These are phyloP conservation scores for Pangasius sanitwongsei DNA, from an alignment of 2,797 vertebrate species.

Conservation along the genomic window DNA sequence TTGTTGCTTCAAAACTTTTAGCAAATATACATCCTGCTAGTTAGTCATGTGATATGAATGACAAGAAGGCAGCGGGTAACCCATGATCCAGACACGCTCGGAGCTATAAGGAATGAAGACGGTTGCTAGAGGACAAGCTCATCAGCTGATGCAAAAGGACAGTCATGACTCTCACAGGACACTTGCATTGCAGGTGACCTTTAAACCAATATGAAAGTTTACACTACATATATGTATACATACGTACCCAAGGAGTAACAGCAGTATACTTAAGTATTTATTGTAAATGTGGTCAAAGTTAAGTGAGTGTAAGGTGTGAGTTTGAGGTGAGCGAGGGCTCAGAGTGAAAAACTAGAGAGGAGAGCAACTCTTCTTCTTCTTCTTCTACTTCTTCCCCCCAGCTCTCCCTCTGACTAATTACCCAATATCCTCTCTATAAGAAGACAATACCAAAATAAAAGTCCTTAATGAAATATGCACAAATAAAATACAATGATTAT, in stretches of 20 bases:
- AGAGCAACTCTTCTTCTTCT: too few species aligned
- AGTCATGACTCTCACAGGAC: background rate
- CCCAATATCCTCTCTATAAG: too few species aligned
- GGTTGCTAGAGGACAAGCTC: too few species aligned
- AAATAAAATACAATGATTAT: too few species aligned
- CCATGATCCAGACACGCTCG: background rate
- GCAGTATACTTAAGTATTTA: background rate
- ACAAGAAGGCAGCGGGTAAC: background rate
- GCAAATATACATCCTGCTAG: background rate
- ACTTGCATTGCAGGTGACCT: background rate
- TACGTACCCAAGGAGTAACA: too few species aligned
- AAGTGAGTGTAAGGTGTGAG: background rate
- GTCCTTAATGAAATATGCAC: too few species aligned
- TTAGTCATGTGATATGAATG: constrained; percentile 8
- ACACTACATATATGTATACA: background rate
- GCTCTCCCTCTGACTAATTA: too few species aligned
- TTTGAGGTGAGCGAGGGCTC: too few species aligned
- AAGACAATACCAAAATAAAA: too few species aligned
- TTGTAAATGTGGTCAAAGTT: background rate
- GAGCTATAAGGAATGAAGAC: background rate
- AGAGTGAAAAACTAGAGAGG: too few species aligned
- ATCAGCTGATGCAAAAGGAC: background rate
- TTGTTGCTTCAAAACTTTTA: background rate
- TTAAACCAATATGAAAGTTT: background rate
- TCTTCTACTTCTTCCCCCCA: too few species aligned